These are phyloP conservation scores for Lycophotia porphyrea DNA, from an alignment of 2,888 invertebrate species.

Conservation along the genomic window DNA sequence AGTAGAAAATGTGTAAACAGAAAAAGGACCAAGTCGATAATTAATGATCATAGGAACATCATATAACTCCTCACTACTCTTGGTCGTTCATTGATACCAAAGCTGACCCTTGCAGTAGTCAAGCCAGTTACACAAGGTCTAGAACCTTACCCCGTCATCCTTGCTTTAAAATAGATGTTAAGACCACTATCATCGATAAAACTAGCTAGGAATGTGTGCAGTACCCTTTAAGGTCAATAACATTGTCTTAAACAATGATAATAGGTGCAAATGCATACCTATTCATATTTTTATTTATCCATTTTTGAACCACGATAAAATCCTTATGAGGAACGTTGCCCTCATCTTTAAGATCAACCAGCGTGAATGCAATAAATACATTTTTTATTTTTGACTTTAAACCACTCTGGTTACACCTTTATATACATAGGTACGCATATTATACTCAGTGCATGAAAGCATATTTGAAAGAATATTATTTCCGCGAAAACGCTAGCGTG, in stretches of 20 bases:
- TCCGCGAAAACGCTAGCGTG: too few relatives aligned
- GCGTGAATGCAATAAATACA: neutral
- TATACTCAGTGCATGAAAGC: neutral
- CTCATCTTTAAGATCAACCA: neutral
- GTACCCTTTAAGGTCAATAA: constrained; percentile 30
- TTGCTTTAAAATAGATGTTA: constrained; percentile 12
- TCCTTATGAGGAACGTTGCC: neutral
- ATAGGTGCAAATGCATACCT: neutral
- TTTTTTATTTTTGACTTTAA: neutral
- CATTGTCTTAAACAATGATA: neutral
- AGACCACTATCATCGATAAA: constrained; percentile 4
- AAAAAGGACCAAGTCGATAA: neutral
- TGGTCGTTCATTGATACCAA: constrained; percentile 38
- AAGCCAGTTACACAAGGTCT: constrained; percentile 52
- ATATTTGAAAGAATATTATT: neutral
- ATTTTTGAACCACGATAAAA: neutral
- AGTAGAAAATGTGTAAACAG: constrained; percentile 2
- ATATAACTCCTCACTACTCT: constrained; percentile 12
- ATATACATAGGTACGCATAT: neutral
- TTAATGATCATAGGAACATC: neutral
- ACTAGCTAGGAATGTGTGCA: neutral
- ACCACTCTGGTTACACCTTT: neutral
- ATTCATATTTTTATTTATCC: neutral
- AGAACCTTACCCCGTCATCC: constrained; percentile 19
- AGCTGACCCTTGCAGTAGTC: constrained; percentile 29